Evolutionary conservation across 2,888 invertebrate species (phyloP), one percentile per base, ranked within the genome.

Genomic region (Synanthedon myopaeformis): DNA sequence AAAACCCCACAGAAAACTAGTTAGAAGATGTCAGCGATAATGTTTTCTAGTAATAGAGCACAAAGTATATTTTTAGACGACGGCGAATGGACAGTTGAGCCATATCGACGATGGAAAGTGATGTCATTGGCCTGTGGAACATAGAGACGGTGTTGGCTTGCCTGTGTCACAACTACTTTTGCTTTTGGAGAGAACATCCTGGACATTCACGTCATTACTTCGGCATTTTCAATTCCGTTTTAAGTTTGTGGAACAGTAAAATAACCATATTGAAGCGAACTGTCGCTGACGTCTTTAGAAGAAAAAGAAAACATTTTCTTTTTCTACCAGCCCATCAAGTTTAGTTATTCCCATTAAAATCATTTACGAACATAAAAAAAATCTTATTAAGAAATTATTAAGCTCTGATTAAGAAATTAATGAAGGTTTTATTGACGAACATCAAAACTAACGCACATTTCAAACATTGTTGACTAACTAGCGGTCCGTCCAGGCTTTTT

Each of bases 151-250:
- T 35, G 35, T 61, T 55, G 54, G 75, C 69, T 73, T 69, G 69
- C 71, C 74, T 56, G 76, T 77, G 78, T 77, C 76, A 73, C 75
- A 74, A 78, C 75, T 76, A 80, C 82, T 82, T 82, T 82, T 82
- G 82, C 79, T 81, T 82, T 82, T 80, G 71, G 75, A 79, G 71
- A 71, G 78, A 76, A 80, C 79, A 78, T 81, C 81, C 80, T 76
- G 69, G 73, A 74, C 60, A 59, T 56, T 67, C 71, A 75, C 80
- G 80, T 80, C 79, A 80, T 72, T 75, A 70, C 69, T 70, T 78
- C 70, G 78, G 79, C 75, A 82, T 82, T 80, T 77, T 77, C 72
- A 78, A 79, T 79, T 78, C 74, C 77, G 68, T 23, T 19, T 49
- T 49, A 49, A 45, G 6, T 45, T 45, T 45, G 12, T 45, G 8